A percentile compares a stretch with the other conserved stretches of the same genome.
These are phyloP conservation scores for Sapayoa aenigma DNA, from an alignment of 2,113 vertebrate species.

Conservation along the genomic window DNA sequence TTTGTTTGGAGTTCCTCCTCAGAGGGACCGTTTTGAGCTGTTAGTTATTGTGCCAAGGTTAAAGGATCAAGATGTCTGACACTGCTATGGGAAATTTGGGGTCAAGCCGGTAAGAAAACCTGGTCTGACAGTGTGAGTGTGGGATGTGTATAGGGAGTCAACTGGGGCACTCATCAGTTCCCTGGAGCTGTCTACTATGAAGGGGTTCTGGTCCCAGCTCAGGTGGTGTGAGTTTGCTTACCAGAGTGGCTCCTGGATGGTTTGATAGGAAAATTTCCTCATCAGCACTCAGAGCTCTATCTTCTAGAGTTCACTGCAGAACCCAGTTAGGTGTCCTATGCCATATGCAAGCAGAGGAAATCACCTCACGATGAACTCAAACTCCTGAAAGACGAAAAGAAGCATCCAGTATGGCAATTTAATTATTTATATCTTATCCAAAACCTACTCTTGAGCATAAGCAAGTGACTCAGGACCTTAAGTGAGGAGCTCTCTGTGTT, in stretches of 20 bases:
- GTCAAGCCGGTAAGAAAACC: neutral
- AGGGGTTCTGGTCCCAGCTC: neutral
- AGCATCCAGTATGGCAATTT: neutral
- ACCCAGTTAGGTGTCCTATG: fast-evolving
- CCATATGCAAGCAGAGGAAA: neutral
- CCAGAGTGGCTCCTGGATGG: neutral
- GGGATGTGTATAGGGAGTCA: neutral
- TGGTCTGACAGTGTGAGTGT: neutral
- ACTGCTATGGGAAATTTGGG: neutral
- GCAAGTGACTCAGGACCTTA: neutral
- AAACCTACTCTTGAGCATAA: neutral
- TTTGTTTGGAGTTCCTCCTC: neutral
- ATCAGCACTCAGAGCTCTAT: neutral
- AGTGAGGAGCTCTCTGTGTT: neutral
- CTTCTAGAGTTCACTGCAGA: neutral
- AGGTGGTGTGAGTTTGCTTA: neutral
- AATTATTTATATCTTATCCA: neutral
- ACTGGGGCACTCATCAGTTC: neutral
- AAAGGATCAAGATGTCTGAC: neutral
- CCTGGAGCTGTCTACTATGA: neutral
- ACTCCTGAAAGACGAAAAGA: neutral
- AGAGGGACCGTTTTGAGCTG: neutral
- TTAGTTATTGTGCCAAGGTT: neutral
- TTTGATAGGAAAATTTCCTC: neutral
- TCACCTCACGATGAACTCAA: fast-evolving